Evolutionary conservation across 1,140 invertebrate genomes (phyloP), one percentile per base, ranked within the genome.

Genomic region (Galleria mellonella): DNA sequence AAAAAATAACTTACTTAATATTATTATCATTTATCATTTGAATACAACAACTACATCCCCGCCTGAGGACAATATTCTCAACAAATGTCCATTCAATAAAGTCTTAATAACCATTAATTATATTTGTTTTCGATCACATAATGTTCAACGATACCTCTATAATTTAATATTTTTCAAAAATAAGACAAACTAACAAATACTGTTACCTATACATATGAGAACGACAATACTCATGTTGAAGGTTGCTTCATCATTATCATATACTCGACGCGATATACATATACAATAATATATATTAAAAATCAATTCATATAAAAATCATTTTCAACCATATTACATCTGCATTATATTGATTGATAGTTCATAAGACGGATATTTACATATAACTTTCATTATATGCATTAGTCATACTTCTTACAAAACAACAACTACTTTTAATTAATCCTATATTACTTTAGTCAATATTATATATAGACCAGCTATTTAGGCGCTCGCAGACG

Each of bases 1-100:
- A 83, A 85, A 83, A 85, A 85, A 85, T 83, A 85, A 85, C 82
- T 83, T 85, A 85, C 78, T 85, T 85, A 83, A 83, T 81, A 85
- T 85, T 85, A 85, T 83, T 83, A 83, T 82, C 77, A 62, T 78
- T 73, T 82, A 78, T 76, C 67, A 77, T 83, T 83, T 72, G 79
- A 81, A 79, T 83, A 83, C 82, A 85, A 85, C 82, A 85, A 85
- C 82, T 85, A 83, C 74, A 72, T 72, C 74, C 82, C 58, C 71
- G 55, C 60, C 40, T 49, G 72, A 81, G 79, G 79, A 78, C 67
- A 77, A 81, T 72, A 79, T 77, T 67, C 53, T 81, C 77, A 85
- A 85, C 82, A 85, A 83, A 85, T 81, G 62, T 81, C 68, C 78
- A 72, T 75, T 75, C 69, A 79, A 82, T 85, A 79, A 81, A 85